phyloP scores from a whole-genome alignment of 2,797 vertebrate species.

The Sebastes diploproa region DNA sequence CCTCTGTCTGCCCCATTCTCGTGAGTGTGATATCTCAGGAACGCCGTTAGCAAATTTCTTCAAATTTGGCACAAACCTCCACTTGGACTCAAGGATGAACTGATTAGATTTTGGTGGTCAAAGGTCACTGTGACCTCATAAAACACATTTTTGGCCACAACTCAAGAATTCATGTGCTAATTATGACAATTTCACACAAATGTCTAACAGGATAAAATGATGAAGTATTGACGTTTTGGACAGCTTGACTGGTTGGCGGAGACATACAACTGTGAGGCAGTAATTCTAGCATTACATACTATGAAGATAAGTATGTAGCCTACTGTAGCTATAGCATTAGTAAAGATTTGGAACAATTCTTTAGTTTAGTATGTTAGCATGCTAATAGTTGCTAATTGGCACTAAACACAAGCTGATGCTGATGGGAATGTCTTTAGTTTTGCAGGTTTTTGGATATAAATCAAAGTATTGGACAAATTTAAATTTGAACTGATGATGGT shows the following conservation, averaged over 20 bases:
- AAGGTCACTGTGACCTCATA: too few species aligned
- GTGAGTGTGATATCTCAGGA: too few species aligned
- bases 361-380: background rate
- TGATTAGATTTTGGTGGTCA: too few species aligned
- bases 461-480: background rate
- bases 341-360: background rate
- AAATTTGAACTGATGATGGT: background rate
- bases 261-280: fast-evolving
- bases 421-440: background rate
- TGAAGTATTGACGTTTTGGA: background rate
- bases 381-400: background rate
- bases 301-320: background rate
- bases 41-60: too few species aligned
- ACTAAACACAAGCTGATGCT: too few species aligned
- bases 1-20: too few species aligned
- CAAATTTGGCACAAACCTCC: too few species aligned
- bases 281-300: background rate
- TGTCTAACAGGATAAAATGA: background rate
- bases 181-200: too few species aligned
- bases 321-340: too few species aligned
- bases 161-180: too few species aligned
- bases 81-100: too few species aligned
- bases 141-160: too few species aligned
- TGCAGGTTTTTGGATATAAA: background rate
- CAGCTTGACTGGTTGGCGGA: background rate